Percentiles rank a stretch among this genome's conserved stretches.
Evolutionary conservation across 2,113 vertebrate genomes (phyloP).

Genomic region (Microcebus tavaratra): DNA sequence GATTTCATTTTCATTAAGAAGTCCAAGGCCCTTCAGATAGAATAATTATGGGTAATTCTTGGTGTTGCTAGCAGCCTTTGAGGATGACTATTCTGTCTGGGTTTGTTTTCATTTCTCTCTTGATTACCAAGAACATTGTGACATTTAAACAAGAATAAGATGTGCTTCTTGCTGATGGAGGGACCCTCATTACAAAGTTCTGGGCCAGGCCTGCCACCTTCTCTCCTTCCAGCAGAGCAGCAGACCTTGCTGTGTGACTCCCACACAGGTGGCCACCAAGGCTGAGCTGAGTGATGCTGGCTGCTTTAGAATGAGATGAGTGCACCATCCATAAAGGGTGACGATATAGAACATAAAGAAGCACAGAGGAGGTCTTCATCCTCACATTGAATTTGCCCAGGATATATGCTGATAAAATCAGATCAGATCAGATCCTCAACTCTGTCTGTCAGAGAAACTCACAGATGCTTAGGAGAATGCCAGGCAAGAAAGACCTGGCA

Average conservation of each 20-base stretch:
- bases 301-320: not conserved
- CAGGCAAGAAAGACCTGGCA: constrained; percentile 35
- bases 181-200: not conserved
- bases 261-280: not conserved
- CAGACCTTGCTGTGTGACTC: not conserved
- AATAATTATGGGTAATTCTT: constrained; percentile 13
- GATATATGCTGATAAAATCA: constrained; percentile 10
- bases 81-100: constrained; percentile 11
- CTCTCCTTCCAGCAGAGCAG: not conserved
- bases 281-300: not conserved
- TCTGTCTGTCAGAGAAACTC: not conserved
- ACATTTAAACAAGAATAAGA: constrained; percentile 25
- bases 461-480: not conserved
- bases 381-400: not conserved
- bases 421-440: constrained; percentile 2
- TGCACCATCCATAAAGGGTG: not conserved
- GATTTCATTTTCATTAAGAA: not conserved
- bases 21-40: not conserved
- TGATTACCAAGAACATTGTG: constrained; percentile 40
- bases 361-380: not conserved
- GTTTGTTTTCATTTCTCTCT: constrained; percentile 42
- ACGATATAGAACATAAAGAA: not conserved
- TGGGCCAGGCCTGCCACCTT: not conserved
- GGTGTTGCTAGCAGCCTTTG: not conserved
- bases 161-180: not conserved